These are phyloP conservation scores for Agrotis ipsilon DNA, from an alignment of 2,888 invertebrate species.

Conservation along the genomic window DNA sequence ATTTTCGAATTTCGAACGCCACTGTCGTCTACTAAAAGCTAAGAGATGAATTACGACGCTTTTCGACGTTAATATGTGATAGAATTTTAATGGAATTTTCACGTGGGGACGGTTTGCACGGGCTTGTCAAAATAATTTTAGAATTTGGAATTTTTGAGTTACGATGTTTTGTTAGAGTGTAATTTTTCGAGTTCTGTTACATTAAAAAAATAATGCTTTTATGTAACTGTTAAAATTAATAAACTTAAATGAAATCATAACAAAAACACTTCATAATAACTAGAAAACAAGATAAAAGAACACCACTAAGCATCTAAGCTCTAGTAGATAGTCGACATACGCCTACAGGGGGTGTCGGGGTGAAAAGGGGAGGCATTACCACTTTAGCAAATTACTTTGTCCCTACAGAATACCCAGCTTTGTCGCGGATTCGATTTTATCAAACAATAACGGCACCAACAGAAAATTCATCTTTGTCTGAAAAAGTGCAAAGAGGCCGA, in stretches of 20 bases:
- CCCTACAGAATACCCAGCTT: conserved; percentile 75
- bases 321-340: conserved; percentile 61
- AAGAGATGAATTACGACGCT: conserved; percentile 73
- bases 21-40: conserved; percentile 68
- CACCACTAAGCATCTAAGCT: conserved; percentile 54
- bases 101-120: conserved; percentile 52
- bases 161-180: conserved; percentile 2
- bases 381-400: conserved; percentile 84
- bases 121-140: conserved; percentile 28
- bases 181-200: background rate
- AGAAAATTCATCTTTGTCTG: conserved; percentile 60
- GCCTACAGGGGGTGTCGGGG: conserved; percentile 64
- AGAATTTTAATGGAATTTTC: conserved; percentile 70
- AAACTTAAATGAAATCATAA: conserved; percentile 3
- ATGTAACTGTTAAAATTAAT: background rate
- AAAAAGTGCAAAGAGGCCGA: conserved; percentile 48
- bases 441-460: conserved; percentile 73
- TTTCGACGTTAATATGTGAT: conserved; percentile 72
- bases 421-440: conserved; percentile 76
- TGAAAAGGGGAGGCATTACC: conserved; percentile 71
- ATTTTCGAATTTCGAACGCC: conserved; percentile 52
- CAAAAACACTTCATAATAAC: conserved; percentile 16
- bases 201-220: background rate
- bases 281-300: conserved; percentile 45
- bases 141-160: conserved; percentile 36